Evolutionary conservation across 2,888 invertebrate species (phyloP), one percentile per base, ranked within the genome.

Genomic region (Phalera bucephala): DNA sequence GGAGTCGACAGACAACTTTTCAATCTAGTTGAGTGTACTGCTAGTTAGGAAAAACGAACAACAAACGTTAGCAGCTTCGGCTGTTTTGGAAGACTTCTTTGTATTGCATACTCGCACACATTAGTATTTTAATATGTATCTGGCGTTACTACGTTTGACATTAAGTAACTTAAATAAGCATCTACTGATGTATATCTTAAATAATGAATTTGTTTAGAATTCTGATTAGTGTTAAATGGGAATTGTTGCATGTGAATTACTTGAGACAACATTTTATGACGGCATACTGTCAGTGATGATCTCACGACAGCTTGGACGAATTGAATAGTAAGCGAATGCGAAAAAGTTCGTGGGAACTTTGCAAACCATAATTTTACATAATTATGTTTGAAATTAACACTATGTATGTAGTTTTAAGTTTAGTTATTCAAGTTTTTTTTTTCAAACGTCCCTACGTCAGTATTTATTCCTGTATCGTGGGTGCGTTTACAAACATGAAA

Each of bases 11-110:
- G 23, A 14, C 26, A 31, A 38, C 12, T 48, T 54, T 59, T 54
- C 52, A 60, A 59, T 62, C 39, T 48, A 27, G 40, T 44, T 36
- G 46, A 57, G 52, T 44, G 48, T 23, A 39, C 21, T 33, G 30
- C 37, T 35, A 19, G 17, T 32, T 12, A 28, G n/a, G 22, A 35
- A 23, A 9, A 23, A 15, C 2, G 13, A 19, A 17, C 14, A 27
- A 6, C 10, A 29, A 4, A 8, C 26, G 15, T 15, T 12, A 6
- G 25, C 11, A 15, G n/a, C 15, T 19, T 29, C n/a, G 29, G 10
- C 11, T 7, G 17, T 28, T 28, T 1, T 29, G 9, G 7, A 29
- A 10, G 11, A n/a, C 8, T 10, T 15, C 15, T 15, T 15, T 15
- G 15, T 10, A 28, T 10, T 8, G 28, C 6, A 15, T 6, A 3